Evolutionary conservation across 2,888 invertebrate species (phyloP).

Genomic region (Pyrocoelia pectoralis): DNA sequence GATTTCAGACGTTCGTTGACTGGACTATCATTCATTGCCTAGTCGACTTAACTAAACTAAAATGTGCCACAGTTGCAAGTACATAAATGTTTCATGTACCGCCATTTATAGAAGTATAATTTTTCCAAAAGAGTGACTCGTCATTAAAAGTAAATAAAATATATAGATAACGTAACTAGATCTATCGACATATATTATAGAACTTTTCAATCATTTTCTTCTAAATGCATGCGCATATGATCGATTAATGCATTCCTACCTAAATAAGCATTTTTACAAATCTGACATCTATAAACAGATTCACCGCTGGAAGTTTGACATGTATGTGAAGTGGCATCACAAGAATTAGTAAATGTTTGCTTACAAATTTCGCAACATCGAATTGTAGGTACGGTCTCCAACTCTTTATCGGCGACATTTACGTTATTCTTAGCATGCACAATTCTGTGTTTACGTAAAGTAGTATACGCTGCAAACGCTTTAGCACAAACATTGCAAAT

Average conservation of each 20-base stretch:
- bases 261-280: conserved; percentile 19
- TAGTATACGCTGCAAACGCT: conserved; percentile 11
- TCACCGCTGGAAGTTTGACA: conserved; percentile 15
- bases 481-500: conserved; percentile 9
- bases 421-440: neutral
- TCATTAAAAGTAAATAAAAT: too few species aligned
- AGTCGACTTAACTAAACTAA: too few species aligned
- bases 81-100: too few species aligned
- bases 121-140: too few species aligned
- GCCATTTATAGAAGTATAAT: too few species aligned
- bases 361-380: conserved; percentile 22
- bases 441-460: conserved; percentile 2
- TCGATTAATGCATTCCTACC: conserved; percentile 24
- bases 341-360: conserved; percentile 11
- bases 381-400: too few species aligned
- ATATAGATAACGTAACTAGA: too few species aligned
- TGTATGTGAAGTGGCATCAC: conserved; percentile 9
- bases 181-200: too few species aligned
- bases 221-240: conserved; percentile 26
- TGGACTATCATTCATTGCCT: too few species aligned
- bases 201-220: neutral
- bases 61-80: too few species aligned
- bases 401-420: neutral
- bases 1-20: too few species aligned
- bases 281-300: conserved; percentile 19